Evolutionary conservation across 2,113 vertebrate species (phyloP), one percentile per base, ranked within the genome.

Genomic region (Myxocyprinus asiaticus): DNA sequence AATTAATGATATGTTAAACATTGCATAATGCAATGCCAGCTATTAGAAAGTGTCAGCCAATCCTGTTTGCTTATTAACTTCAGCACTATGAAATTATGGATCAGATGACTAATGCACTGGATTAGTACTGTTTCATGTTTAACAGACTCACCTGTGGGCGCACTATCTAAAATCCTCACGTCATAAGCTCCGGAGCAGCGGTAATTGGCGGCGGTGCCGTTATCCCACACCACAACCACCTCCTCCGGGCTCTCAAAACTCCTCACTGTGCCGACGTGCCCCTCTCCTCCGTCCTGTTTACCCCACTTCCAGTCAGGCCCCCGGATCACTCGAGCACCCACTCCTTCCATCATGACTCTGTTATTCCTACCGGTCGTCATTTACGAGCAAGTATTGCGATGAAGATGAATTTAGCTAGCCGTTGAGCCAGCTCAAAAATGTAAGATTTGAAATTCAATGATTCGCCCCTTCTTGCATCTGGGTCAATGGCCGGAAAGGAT

Each of bases 231-330:
- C 70, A 99, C 97, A 4, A 98, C 97, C 88, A 98, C 97, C 85
- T 99, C 97, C 88, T 99, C 97, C 0, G 96, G 97, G 90, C 97
- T 99, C 92, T 99, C 97, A 90, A 99, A 99, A 93, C 97, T 99
- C 89, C 97, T 93, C 11, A 99, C 97, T 11, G 97, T 98, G 88
- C 97, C 97, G 77, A 97, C 96, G 87, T 99, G 97, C 76, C 97
- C 97, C 90, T 99, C 97, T 88, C 97, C 97, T 11, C 97, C 97
- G 82, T 99, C 97, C 95, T 98, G 97, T 85, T 99, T 98, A 9
- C 97, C 97, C 97, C 97, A 99, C 87, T 98, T 99, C 97, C 97
- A 99, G 90, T 99, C 97, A 1, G 97, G 97, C 88, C 97, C 97
- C 48, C 97, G 94, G 58, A 98, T 94, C 42, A 98, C 96, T 77